Base-by-base conservation (phyloP, 2,888 invertebrate species). In the Meiosimyza decipiens region DNA sequence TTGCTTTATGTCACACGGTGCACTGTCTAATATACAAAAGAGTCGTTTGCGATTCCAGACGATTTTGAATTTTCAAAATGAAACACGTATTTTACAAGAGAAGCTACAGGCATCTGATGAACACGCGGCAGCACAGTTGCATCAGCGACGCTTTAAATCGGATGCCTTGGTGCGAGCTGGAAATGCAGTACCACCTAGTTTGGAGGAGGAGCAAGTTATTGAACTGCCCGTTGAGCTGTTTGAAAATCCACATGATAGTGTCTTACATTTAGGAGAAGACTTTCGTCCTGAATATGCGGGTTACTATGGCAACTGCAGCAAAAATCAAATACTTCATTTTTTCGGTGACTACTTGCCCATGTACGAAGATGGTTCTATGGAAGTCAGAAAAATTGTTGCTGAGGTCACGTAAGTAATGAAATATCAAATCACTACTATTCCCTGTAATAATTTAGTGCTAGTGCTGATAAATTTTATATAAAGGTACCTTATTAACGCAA, bases 181-280 rank as follows among this genome's bases (percentile, higher is more conserved):
- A 15, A 62, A 40, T 40, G 47, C 40, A 40, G 16, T 49, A 6
- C 55, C 60, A 9, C 22, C 28, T 16, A 0, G 59, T 9, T 47
- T 64, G 15, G 80, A 79, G 7, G 79, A 80, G 7, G 79, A 80
- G 33, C 76, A 78, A 18, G 76, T 80, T 64, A 80, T 81, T 67
- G 81, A 81, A 54, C 28, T 81, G 54, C 78, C 81, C 0, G 77
- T 77, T 1, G 80, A 81, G 7, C 33, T 80, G 6, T 81, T 80
- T 73, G 81, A 81, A 68, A 81, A 81, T 74, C 81, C 81, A 1
- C 79, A 81, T 18, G 81, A 81, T 67, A 80, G 79, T 15, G 79
- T 81, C 6, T 62, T 81, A 2, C 77, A 77, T 57, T 77, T 79
- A 70, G 79, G 77, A 5, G 79, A 79, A 3, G 80, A 80, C 11